phyloP scores from a whole-genome alignment of 1,140 invertebrate species.

The Pseudomyrmex concolor region DNA sequence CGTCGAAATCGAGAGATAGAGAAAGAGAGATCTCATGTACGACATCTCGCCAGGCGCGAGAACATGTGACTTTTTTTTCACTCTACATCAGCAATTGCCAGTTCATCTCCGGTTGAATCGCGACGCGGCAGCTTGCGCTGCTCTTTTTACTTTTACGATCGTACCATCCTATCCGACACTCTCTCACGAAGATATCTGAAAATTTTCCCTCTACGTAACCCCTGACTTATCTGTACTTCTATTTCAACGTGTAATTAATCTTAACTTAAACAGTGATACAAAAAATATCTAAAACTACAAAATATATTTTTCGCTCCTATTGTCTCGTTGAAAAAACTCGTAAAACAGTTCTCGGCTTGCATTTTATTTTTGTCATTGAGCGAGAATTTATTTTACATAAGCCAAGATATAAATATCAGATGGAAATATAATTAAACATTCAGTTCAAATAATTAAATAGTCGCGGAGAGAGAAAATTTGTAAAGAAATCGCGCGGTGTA shows the following conservation, averaged over 20 bases:
- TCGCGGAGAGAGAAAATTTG: neutral
- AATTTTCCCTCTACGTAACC: neutral
- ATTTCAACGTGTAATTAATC: constrained; percentile 24
- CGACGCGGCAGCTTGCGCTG: constrained; percentile 53
- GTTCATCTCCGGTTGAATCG: constrained; percentile 52
- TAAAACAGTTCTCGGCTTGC: too few species aligned
- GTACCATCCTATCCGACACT: constrained; percentile 35
- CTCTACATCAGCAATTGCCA: constrained; percentile 51
- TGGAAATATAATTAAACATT: neutral
- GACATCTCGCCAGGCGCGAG: constrained; percentile 28
- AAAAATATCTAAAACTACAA: neutral
- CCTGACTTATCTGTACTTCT: neutral
- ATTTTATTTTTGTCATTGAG: neutral
- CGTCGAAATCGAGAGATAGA: neutral
- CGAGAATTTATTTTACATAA: constrained; percentile 5
- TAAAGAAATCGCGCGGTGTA: constrained; percentile 4
- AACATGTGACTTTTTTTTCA: constrained; percentile 45
- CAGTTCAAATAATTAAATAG: constrained; percentile 25
- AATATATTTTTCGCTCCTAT: too few species aligned
- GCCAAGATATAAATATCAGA: constrained; percentile 2
- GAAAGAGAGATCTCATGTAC: neutral
- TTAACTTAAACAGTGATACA: neutral
- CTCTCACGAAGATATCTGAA: constrained; percentile 2
- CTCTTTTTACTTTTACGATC: constrained; percentile 58
- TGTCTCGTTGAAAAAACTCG: too few species aligned